These are phyloP conservation scores for Laticauda laticaudata DNA, from an alignment of 2,113 vertebrate genomes.

Conservation along the genomic window DNA sequence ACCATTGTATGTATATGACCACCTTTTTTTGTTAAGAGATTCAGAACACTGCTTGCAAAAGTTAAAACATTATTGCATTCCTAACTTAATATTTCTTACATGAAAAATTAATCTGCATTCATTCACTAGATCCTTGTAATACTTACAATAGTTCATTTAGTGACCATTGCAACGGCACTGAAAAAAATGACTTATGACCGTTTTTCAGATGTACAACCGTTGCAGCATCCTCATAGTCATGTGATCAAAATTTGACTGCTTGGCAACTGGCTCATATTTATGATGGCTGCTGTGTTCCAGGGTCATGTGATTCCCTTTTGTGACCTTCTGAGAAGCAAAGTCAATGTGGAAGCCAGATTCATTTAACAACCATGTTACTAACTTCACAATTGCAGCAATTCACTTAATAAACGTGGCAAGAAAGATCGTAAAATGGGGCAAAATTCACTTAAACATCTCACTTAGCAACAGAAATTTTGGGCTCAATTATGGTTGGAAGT, in stretches of 20 bases:
- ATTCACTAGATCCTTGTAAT: neutral
- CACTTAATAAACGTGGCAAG: neutral
- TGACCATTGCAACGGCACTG: neutral
- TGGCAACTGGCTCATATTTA: no score
- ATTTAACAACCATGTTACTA: neutral
- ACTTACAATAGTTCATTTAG: neutral
- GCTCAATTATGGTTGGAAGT: neutral
- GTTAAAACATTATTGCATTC: neutral
- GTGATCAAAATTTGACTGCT: no score
- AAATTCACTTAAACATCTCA: neutral
- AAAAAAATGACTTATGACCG: neutral
- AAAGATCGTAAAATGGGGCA: neutral
- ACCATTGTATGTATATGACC: neutral
- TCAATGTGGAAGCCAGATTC: neutral
- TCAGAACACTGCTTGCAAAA: neutral
- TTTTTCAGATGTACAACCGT: no score
- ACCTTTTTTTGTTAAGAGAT: neutral
- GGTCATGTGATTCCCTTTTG: no score
- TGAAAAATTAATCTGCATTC: neutral
- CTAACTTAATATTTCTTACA: neutral
- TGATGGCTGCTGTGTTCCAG: no score
- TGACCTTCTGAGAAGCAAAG: no score
- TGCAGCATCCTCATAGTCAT: no score
- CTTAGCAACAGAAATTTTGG: neutral
- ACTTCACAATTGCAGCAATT: neutral